A percentile compares a stretch with the other conserved stretches of the same genome.
Evolutionary conservation across 2,113 vertebrate genomes (phyloP).

Genomic region (Okapia johnstoni): DNA sequence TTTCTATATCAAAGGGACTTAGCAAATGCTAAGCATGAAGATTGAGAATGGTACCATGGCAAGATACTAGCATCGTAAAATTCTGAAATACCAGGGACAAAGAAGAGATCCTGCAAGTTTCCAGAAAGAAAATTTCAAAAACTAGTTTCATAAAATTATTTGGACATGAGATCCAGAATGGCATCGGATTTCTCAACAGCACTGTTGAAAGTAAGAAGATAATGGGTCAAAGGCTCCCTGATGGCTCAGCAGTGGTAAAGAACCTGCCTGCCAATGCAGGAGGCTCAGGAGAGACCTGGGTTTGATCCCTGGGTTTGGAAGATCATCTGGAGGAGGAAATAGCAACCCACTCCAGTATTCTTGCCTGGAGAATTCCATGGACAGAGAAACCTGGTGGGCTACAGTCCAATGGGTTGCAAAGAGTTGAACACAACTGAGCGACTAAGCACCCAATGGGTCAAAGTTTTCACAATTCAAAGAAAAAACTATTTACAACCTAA

Average conservation of each 20-base stretch:
- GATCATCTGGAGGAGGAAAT: background rate
- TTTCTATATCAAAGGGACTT: background rate
- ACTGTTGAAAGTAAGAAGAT: background rate
- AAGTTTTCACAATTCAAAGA: background rate
- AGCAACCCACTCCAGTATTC: background rate
- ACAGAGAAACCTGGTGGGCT: background rate
- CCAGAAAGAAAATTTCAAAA: background rate
- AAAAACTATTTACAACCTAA: background rate
- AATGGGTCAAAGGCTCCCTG: background rate
- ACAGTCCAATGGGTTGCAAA: background rate
- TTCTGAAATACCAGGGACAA: background rate
- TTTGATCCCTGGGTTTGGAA: background rate
- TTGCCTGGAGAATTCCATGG: background rate
- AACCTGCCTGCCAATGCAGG: background rate
- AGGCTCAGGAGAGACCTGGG: background rate
- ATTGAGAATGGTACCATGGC: background rate
- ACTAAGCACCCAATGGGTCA: background rate
- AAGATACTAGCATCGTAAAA: background rate
- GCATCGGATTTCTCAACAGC: background rate
- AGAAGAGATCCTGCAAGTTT: background rate
- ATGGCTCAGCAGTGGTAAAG: background rate
- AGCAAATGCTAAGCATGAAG: background rate
- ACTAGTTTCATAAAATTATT: background rate
- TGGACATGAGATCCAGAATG: background rate
- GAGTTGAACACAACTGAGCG: accelerated